phyloP scores from a whole-genome alignment of 2,113 vertebrate genomes.

The Seriola rivoliana region DNA sequence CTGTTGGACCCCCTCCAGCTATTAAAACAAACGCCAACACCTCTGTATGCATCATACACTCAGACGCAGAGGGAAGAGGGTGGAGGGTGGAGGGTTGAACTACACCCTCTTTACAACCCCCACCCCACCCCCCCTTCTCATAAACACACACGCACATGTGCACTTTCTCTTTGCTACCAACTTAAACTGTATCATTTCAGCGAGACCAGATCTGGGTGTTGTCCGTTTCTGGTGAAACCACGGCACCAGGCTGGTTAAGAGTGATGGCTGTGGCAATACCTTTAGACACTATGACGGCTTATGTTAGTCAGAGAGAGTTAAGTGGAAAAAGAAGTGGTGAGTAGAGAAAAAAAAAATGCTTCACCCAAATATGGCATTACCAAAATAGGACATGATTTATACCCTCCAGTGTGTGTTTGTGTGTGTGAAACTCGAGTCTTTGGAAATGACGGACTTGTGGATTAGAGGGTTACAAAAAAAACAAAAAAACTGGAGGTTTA shows the following conservation, averaged over 20 bases:
- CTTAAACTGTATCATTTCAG: constrained; percentile 71
- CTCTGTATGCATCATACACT: constrained; percentile 13
- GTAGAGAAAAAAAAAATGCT: background rate
- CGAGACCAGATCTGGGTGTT: constrained; percentile 62
- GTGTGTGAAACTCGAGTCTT: background rate
- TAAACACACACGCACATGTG: constrained; percentile 35
- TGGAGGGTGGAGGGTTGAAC: constrained; percentile 47
- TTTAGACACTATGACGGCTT: constrained; percentile 31
- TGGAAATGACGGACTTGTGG: constrained; percentile 9
- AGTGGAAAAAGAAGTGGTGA: constrained; percentile 1
- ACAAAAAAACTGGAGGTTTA: background rate
- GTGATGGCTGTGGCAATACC: constrained; percentile 33
- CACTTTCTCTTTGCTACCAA: constrained; percentile 24
- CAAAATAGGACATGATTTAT: constrained; percentile 44
- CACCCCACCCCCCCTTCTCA: constrained; percentile 18
- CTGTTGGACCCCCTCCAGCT: constrained; percentile 8
- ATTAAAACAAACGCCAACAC: constrained; percentile 33
- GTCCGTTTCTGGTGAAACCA: constrained; percentile 56
- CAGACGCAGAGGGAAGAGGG: constrained; percentile 26
- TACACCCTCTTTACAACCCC: constrained; percentile 47
- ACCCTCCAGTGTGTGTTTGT: constrained; percentile 27
- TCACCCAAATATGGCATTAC: constrained; percentile 17
- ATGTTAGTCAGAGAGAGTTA: constrained; percentile 29
- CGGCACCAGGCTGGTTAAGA: constrained; percentile 32
- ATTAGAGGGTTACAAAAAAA: constrained; percentile 1